Conservation (phyloP, 2,888 invertebrate species). For the Eupithecia dodoneata region DNA sequence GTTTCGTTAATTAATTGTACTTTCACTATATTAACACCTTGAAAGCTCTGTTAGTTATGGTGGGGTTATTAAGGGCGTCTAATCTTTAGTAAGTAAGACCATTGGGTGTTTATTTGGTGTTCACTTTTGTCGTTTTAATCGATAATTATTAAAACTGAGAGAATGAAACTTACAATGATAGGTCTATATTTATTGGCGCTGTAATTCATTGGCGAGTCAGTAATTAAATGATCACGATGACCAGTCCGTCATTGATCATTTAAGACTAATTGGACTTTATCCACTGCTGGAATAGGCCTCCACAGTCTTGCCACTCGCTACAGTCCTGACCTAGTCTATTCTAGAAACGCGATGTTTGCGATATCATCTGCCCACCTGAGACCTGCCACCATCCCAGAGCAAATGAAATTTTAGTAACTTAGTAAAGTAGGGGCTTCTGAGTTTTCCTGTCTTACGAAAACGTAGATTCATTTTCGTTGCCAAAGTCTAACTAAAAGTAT, state of each 20-base stretch:
- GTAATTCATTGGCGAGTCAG: too few species aligned
- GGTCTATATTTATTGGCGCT: too few species aligned
- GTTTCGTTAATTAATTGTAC: constrained; percentile 61
- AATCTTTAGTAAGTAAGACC: background rate
- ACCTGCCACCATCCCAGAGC: too few species aligned
- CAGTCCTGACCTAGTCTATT: background rate
- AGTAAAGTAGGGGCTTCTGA: too few species aligned
- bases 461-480: too few species aligned
- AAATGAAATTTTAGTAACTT: background rate
- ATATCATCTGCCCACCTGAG: background rate
- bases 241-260: background rate
- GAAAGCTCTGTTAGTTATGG: constrained; percentile 44
- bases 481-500: too few species aligned
- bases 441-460: too few species aligned
- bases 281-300: background rate
- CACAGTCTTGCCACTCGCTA: background rate
- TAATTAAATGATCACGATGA: too few species aligned
- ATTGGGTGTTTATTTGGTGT: background rate
- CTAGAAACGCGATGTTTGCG: background rate
- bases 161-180: background rate
- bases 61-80: background rate
- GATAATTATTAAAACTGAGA: background rate
- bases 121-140: background rate
- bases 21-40: constrained; percentile 58
- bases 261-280: background rate